phyloP scores from a whole-genome alignment of 2,888 invertebrate genomes.

The Dryomyza anilis region DNA sequence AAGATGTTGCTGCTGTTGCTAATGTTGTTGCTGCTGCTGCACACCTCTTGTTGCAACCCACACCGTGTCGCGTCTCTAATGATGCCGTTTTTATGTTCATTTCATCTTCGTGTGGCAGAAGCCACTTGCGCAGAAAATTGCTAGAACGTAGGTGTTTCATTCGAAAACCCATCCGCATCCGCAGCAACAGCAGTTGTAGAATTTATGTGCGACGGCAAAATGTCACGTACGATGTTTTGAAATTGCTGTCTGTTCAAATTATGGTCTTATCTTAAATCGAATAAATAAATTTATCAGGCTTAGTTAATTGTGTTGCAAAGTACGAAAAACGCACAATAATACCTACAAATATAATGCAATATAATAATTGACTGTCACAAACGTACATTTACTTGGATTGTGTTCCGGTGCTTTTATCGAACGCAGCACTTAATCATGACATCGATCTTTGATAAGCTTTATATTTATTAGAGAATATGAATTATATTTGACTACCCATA shows the following conservation, averaged over 20 bases:
- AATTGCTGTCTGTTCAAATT: neutral
- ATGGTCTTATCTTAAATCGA: neutral
- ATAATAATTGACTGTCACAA: too few species aligned
- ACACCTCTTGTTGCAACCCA: too few species aligned
- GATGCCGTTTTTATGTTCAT: conserved; percentile 5
- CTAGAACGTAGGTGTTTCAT: neutral
- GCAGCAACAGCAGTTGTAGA: too few species aligned
- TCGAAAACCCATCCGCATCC: neutral
- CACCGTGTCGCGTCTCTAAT: neutral
- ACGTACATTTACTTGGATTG: too few species aligned
- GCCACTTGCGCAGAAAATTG: neutral
- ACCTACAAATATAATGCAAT: too few species aligned
- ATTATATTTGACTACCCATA: too few species aligned
- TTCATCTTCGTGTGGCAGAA: neutral
- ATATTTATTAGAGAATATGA: too few species aligned
- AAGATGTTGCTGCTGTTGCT: neutral
- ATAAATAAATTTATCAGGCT: neutral
- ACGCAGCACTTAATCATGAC: too few species aligned
- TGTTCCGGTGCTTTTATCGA: too few species aligned
- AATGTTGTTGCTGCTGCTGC: neutral
- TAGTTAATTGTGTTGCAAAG: neutral
- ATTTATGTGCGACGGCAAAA: neutral
- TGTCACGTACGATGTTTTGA: neutral
- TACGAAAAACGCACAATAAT: too few species aligned
- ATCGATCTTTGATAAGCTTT: too few species aligned